A percentile compares a stretch with the other conserved stretches of the same genome.
Evolutionary conservation across 1,140 invertebrate genomes (phyloP).

Genomic region (Amphibalanus amphitrite): DNA sequence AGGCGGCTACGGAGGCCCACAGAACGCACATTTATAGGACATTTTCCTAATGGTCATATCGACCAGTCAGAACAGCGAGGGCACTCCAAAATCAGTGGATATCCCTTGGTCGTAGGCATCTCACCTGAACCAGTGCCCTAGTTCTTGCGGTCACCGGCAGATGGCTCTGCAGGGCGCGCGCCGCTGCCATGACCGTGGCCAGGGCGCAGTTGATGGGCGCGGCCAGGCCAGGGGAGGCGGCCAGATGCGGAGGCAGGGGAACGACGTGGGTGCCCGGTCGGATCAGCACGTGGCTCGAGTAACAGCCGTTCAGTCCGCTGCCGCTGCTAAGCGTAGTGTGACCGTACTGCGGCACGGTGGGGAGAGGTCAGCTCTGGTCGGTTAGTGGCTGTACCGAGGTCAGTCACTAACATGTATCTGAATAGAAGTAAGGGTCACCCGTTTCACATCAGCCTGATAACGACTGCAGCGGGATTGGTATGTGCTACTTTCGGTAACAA

Average conservation of each 20-base stretch:
- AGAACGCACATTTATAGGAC: too few relatives aligned
- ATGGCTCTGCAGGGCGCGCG: constrained; percentile 4
- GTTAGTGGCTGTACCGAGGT: too few relatives aligned
- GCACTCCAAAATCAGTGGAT: too few relatives aligned
- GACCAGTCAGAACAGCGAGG: too few relatives aligned
- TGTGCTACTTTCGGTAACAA: too few relatives aligned
- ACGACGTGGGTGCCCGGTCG: constrained; percentile 10
- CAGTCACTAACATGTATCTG: too few relatives aligned
- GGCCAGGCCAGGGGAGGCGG: constrained; percentile 11
- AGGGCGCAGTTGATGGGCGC: constrained; percentile 15
- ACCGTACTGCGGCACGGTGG: constrained; percentile 8
- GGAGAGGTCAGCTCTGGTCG: background rate
- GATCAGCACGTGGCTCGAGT: constrained; percentile 13
- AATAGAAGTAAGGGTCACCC: too few relatives aligned
- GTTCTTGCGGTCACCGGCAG: constrained; percentile 8
- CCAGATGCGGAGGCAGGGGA: constrained; percentile 8
- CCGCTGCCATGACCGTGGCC: constrained; percentile 13
- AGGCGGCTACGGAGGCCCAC: too few relatives aligned
- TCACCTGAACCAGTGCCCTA: constrained; percentile 9
- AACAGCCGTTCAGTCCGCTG: constrained; percentile 12
- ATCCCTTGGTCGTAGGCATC: too few relatives aligned
- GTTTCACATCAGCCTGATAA: too few relatives aligned
- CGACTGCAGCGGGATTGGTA: too few relatives aligned
- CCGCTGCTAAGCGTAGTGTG: constrained; percentile 5
- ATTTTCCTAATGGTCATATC: too few relatives aligned